Evolutionary conservation across 1,140 invertebrate species (phyloP).

Genomic region (Diabrotica virgifera): DNA sequence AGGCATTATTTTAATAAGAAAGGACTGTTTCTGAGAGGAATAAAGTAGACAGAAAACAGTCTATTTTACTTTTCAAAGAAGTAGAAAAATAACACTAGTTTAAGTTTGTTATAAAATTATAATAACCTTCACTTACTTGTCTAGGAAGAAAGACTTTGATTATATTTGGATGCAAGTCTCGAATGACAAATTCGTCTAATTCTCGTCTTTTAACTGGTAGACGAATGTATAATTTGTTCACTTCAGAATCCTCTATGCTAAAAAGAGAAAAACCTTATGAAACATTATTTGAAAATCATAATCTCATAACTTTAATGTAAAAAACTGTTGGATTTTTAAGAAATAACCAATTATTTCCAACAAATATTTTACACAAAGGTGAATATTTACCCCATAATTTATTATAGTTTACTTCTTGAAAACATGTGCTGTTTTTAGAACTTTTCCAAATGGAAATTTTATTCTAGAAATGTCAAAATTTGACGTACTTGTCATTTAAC

Average conservation of each 20-base stretch:
- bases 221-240: slow-evolving; percentile 16
- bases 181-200: slow-evolving; percentile 7
- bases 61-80: too few species aligned
- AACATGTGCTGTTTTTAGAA: slow-evolving; percentile 5
- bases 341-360: neutral
- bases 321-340: neutral
- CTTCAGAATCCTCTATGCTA: slow-evolving; percentile 4
- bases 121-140: neutral
- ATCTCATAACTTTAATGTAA: neutral
- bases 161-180: slow-evolving; percentile 14
- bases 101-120: too few species aligned
- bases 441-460: too few species aligned
- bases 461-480: too few species aligned
- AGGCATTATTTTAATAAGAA: too few species aligned
- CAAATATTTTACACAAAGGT: neutral
- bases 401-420: neutral
- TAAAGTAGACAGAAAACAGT: too few species aligned
- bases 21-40: too few species aligned
- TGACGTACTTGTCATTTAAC: too few species aligned
- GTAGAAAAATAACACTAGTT: too few species aligned
- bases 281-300: neutral
- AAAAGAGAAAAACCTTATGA: neutral
- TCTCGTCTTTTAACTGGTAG: slow-evolving; percentile 6
- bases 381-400: slow-evolving; percentile 3
- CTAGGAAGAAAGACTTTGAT: slow-evolving; percentile 2